Conservation (phyloP, 2,888 invertebrate genomes). For the Neria commutata region DNA sequence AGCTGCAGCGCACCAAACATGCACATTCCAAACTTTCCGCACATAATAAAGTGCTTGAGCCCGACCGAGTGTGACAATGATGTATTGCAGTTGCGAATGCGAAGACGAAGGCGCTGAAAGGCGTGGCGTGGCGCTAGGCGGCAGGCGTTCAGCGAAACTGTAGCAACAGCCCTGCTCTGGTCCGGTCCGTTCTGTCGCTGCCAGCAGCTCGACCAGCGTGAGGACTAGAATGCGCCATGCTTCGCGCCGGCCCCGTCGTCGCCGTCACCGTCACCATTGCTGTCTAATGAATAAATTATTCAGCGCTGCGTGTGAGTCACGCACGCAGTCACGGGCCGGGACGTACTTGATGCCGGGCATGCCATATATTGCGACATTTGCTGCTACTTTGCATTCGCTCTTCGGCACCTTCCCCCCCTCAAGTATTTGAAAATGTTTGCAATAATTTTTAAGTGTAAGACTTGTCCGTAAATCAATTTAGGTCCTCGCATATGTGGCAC, state of each 20-base stretch:
- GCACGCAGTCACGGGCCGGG: neutral
- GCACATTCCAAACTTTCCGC: conserved; percentile 34
- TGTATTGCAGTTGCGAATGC: conserved; percentile 21
- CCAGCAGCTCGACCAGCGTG: neutral
- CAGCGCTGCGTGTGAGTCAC: conserved; percentile 1
- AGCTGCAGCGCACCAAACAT: conserved; percentile 21
- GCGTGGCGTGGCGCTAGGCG: too few relatives aligned
- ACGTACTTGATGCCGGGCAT: neutral
- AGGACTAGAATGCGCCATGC: neutral
- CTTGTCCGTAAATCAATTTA: conserved; percentile 26
- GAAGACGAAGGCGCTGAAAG: conserved; percentile 1
- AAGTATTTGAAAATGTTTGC: conserved; percentile 17
- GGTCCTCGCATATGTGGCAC: conserved; percentile 7
- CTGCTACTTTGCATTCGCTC: neutral
- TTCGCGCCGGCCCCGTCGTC: too few relatives aligned
- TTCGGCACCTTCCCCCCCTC: neutral
- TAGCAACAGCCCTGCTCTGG: too few relatives aligned
- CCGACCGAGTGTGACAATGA: conserved; percentile 35
- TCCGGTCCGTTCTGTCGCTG: neutral
- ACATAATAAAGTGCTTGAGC: conserved; percentile 31
- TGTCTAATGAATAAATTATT: conserved; percentile 31
- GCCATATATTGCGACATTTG: too few relatives aligned
- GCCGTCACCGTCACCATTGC: neutral
- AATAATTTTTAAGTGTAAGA: conserved; percentile 25
- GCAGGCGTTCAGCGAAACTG: too few relatives aligned